These are phyloP conservation scores for Sebastes oblongus DNA, from an alignment of 2,797 vertebrate genomes.

Conservation along the genomic window DNA sequence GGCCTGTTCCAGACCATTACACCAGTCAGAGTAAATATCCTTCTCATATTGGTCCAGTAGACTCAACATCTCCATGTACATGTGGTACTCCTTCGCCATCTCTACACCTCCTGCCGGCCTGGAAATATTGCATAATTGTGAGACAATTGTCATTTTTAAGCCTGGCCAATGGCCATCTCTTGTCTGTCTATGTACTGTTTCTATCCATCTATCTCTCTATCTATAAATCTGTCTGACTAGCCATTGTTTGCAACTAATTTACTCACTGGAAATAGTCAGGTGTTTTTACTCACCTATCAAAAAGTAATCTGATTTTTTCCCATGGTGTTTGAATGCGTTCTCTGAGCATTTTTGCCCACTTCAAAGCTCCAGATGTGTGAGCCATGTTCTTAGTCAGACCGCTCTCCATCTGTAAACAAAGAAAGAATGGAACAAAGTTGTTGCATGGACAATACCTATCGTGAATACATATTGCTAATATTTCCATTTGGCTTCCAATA, in stretches of 20 bases:
- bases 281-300: constrained; percentile 76
- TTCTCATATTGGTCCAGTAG: constrained; percentile 82
- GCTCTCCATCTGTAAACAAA: constrained; percentile 62
- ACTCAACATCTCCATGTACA: constrained; percentile 81
- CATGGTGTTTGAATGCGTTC: constrained; percentile 80
- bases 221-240: neutral
- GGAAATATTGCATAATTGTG: constrained; percentile 15
- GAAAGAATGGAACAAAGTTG: neutral
- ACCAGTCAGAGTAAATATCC: constrained; percentile 80
- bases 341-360: constrained; percentile 84
- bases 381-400: constrained; percentile 83
- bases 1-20: constrained; percentile 76
- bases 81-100: constrained; percentile 71
- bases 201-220: neutral
- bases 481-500: constrained; percentile 36
- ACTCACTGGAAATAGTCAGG: neutral
- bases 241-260: neutral
- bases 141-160: neutral
- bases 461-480: neutral
- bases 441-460: neutral
- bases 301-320: constrained; percentile 78
- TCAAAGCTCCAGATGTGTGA: constrained; percentile 81
- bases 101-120: constrained; percentile 73
- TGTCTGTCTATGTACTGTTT: neutral
- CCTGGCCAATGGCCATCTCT: neutral